Percentiles rank a stretch among this genome's conserved stretches.
Conservation (phyloP, 2,888 invertebrate species). For the Lithophane semibrunnea region DNA sequence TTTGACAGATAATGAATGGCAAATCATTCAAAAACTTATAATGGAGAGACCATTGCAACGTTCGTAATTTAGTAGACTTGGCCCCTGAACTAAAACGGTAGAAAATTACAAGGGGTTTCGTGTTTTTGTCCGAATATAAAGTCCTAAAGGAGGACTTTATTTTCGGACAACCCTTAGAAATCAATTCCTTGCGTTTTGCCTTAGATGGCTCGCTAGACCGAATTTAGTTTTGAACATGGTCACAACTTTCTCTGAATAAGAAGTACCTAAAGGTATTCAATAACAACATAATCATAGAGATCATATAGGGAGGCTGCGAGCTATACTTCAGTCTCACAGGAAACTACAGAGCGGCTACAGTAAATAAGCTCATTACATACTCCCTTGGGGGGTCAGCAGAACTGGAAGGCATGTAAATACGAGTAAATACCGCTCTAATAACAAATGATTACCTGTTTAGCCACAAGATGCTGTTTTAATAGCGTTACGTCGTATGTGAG, state of each 20-base stretch:
- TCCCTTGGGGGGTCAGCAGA: constrained; percentile 42
- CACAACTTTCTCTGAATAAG: no score
- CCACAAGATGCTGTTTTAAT: background rate
- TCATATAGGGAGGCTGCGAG: background rate
- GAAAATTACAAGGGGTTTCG: background rate
- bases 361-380: constrained; percentile 44
- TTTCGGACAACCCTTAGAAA: no score
- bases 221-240: no score
- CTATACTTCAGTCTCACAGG: background rate
- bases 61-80: background rate
- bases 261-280: background rate
- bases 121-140: background rate
- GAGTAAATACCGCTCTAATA: constrained; percentile 41
- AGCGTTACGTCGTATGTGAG: background rate
- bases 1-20: background rate
- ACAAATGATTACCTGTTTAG: constrained; percentile 35
- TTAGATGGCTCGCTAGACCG: no score
- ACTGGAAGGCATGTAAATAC: constrained; percentile 15
- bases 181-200: no score
- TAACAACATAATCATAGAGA: background rate
- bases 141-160: no score
- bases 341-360: constrained; percentile 20
- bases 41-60: no score
- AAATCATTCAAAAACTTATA: background rate
- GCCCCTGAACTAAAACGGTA: background rate